Conservation (phyloP, 2,797 vertebrate species). For the Microctenopoma lineatum region DNA sequence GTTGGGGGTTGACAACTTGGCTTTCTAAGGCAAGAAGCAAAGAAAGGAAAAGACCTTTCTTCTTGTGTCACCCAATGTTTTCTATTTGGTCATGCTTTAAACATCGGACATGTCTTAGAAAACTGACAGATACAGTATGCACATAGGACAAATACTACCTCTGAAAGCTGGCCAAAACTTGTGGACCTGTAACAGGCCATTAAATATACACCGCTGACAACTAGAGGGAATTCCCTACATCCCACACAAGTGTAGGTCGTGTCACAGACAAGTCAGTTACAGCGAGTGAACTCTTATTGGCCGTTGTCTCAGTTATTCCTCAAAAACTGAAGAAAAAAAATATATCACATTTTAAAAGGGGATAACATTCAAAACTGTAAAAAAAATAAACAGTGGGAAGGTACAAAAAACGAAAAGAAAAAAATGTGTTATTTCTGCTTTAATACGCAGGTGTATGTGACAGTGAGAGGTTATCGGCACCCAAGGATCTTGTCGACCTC, state of each 20-base stretch:
- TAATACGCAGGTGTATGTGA: constrained; percentile 89
- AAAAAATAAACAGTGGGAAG: constrained; percentile 40
- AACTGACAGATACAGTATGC: constrained; percentile 81
- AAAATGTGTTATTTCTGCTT: constrained; percentile 84
- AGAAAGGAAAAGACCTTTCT: constrained; percentile 79
- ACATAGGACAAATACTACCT: constrained; percentile 83
- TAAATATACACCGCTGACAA: constrained; percentile 82
- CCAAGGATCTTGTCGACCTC: constrained; percentile 91
- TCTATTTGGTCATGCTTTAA: constrained; percentile 88
- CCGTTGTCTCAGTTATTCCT: constrained; percentile 71
- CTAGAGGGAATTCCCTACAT: constrained; percentile 84
- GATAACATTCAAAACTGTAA: constrained; percentile 82
- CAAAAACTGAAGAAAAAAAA: constrained; percentile 38
- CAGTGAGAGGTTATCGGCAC: constrained; percentile 91
- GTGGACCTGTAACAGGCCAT: constrained; percentile 85
- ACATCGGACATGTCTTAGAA: constrained; percentile 76
- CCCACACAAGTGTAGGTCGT: constrained; percentile 79
- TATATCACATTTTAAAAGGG: constrained; percentile 72
- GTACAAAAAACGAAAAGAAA: constrained; percentile 69
- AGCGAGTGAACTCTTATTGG: constrained; percentile 64
- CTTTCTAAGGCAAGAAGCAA: constrained; percentile 85
- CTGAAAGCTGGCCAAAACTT: constrained; percentile 81
- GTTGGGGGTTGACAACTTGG: constrained; percentile 63
- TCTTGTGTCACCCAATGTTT: constrained; percentile 79
- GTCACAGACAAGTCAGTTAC: constrained; percentile 78